These are phyloP conservation scores for Stenodema calcarata DNA, from an alignment of 2,888 invertebrate genomes.

Conservation along the genomic window DNA sequence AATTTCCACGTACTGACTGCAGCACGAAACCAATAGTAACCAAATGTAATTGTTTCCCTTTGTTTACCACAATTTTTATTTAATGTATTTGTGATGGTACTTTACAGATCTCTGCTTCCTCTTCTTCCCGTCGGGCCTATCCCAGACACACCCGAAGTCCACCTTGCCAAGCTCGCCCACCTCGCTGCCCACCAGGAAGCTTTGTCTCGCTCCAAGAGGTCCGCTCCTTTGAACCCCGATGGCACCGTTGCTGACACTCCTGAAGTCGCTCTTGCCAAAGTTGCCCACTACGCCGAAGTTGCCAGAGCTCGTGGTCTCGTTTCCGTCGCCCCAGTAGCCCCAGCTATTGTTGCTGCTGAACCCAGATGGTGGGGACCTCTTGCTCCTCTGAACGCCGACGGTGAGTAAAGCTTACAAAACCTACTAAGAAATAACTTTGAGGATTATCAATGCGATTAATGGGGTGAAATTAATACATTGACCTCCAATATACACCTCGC, in stretches of 20 bases:
- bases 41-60: too few species aligned
- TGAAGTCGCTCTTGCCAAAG: constrained; percentile 61
- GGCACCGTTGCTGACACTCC: constrained; percentile 55
- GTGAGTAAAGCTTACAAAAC: not conserved
- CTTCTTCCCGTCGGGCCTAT: constrained; percentile 44
- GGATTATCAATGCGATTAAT: too few species aligned
- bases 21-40: too few species aligned
- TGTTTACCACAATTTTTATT: too few species aligned
- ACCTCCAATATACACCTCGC: too few species aligned
- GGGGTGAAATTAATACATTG: too few species aligned
- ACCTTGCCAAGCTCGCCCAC: constrained; percentile 60
- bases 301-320: constrained; percentile 60
- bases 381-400: constrained; percentile 50
- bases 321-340: constrained; percentile 50
- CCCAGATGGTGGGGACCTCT: constrained; percentile 49
- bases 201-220: constrained; percentile 30
- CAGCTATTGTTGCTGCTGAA: constrained; percentile 55
- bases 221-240: constrained; percentile 53
- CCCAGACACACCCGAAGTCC: constrained; percentile 64
- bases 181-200: constrained; percentile 45
- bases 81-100: too few species aligned
- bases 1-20: too few species aligned
- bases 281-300: constrained; percentile 64
- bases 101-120: constrained; percentile 33
- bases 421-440: too few species aligned